A percentile compares a stretch with the other conserved stretches of the same genome.
phyloP scores from a whole-genome alignment of 2,113 vertebrate species.

The Geococcyx californianus region DNA sequence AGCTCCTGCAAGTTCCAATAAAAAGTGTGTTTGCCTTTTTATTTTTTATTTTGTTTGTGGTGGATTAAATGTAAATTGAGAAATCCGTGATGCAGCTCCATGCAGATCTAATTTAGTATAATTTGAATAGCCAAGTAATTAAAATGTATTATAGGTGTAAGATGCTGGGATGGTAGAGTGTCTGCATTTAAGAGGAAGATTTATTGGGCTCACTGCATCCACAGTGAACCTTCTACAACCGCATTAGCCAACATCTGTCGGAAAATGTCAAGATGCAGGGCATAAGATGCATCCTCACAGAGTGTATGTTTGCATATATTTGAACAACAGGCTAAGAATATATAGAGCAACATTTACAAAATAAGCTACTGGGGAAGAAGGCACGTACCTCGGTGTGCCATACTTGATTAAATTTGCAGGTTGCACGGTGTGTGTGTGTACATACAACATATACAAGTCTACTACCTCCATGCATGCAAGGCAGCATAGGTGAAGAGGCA shows the following conservation, averaged over 20 bases:
- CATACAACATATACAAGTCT: background rate
- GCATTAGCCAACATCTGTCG: constrained; percentile 79
- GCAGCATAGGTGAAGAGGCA: fast-evolving
- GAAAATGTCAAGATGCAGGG: constrained; percentile 64
- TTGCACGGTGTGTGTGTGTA: background rate
- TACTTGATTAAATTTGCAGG: background rate
- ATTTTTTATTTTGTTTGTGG: constrained; percentile 43
- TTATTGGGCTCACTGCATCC: constrained; percentile 76
- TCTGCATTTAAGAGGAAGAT: constrained; percentile 81
- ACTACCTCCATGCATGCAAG: background rate
- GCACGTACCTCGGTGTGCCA: background rate
- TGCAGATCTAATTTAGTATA: constrained; percentile 72
- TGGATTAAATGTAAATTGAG: constrained; percentile 72
- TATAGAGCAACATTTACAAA: background rate
- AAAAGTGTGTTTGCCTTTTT: constrained; percentile 36
- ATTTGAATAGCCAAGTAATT: constrained; percentile 82
- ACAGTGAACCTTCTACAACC: constrained; percentile 74
- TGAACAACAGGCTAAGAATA: constrained; percentile 20
- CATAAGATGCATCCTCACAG: background rate
- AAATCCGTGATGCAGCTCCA: constrained; percentile 58
- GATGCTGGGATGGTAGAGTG: constrained; percentile 73
- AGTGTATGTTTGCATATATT: background rate
- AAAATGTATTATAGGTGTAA: constrained; percentile 83
- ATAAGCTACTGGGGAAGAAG: background rate
- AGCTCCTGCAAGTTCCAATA: constrained; percentile 64